Conservation (phyloP, 2,797 vertebrate species). For the Falco peregrinus region DNA sequence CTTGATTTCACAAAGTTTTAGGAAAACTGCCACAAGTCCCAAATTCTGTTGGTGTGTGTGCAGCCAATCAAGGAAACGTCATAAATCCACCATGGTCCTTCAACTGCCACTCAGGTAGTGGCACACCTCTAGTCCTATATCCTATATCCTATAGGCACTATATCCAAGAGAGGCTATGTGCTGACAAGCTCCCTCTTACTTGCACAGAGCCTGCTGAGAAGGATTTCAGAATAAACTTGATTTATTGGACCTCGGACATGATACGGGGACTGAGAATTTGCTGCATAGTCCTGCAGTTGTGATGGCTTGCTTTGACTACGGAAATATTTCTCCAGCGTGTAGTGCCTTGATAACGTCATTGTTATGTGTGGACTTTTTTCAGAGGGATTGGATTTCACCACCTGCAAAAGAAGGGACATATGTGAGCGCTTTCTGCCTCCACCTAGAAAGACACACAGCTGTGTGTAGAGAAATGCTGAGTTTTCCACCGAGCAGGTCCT, state of each 20-base stretch:
- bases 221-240: slow-evolving; percentile 94
- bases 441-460: slow-evolving; percentile 13
- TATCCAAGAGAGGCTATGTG: slow-evolving; percentile 17
- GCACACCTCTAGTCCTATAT: not conserved
- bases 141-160: not conserved
- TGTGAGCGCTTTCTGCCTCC: slow-evolving; percentile 18
- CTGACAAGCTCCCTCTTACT: slow-evolving; percentile 38
- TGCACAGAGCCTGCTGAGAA: slow-evolving; percentile 91
- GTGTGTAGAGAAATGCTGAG: not conserved
- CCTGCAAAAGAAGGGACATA: slow-evolving; percentile 78
- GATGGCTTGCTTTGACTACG: slow-evolving; percentile 66
- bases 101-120: not conserved
- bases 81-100: not conserved
- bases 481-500: not conserved
- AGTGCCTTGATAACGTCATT: slow-evolving; percentile 74
- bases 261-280: slow-evolving; percentile 80
- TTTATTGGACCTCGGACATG: slow-evolving; percentile 91
- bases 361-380: slow-evolving; percentile 70
- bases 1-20: slow-evolving; percentile 52
- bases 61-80: not conserved
- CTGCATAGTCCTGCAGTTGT: slow-evolving; percentile 61
- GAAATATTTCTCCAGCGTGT: slow-evolving; percentile 70
- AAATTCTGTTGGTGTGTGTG: not conserved
- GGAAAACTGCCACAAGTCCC: not conserved
- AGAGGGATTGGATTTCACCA: slow-evolving; percentile 82